Base-by-base conservation (phyloP, 2,888 invertebrate species). In the Morpho helenor region DNA sequence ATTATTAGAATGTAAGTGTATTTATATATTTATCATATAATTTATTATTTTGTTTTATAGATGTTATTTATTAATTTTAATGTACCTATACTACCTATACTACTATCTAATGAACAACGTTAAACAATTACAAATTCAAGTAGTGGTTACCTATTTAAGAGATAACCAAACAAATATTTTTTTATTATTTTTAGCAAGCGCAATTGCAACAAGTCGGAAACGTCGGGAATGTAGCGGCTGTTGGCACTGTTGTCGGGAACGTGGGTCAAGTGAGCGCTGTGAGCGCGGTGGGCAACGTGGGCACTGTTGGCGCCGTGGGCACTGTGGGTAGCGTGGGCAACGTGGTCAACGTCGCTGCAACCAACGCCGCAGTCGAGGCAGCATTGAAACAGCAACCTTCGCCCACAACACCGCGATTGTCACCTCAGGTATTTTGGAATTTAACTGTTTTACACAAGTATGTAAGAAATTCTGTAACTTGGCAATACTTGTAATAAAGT, bases 131-230 rank as follows among this genome's bases (percentile, higher is more conserved):
- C 16, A 16, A 16, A 16, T 2, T 1, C 16, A 16, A 16, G 16
- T 16, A 16, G 16, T 16, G 16, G 16, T 16, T 16, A 16, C 16
- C 16, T 16, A 16, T 16, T 16, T 16, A 16, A 16, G 16, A 16
- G 16, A 16, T 16, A 16, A 16, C 16, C 16, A n/a, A n/a, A n/a
- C n/a, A n/a, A n/a, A n/a, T n/a, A n/a, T n/a, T n/a, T n/a, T n/a
- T n/a, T n/a, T 16, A 10, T 49, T 49, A n/a, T 57, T 61, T 42
- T 43, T 71, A 94, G 94, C 94, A 95, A 88, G 93, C 94, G 52
- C 94, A 95, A 74, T 81, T 94, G 52, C 94, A 95, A 72, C 92
- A 88, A 80, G 86, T 87, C 42, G 84, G 71, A 43, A 68, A 68
- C 8, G 75, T 80, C 23, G 75, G 76, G 2, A 72, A 68, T 22